phyloP scores from a whole-genome alignment of 2,113 vertebrate genomes.

The Cryptotis parvus region DNA sequence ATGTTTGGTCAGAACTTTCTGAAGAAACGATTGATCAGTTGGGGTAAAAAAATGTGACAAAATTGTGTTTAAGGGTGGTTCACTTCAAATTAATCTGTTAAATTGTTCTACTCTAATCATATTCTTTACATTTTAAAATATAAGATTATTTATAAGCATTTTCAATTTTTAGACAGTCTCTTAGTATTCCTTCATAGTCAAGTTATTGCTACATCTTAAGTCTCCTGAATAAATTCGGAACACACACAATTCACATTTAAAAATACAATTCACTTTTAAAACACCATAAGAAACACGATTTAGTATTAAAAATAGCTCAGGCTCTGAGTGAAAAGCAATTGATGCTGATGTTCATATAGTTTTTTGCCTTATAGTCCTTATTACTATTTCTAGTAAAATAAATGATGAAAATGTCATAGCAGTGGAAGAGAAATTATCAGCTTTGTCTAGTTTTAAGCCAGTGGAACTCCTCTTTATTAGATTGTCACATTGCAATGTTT shows the following conservation, averaged over 20 bases:
- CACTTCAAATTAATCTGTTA: slow-evolving; percentile 40
- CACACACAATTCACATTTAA: neutral
- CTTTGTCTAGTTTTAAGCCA: slow-evolving; percentile 23
- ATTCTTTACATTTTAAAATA: slow-evolving; percentile 19
- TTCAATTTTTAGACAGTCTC: slow-evolving; percentile 67
- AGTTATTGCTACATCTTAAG: slow-evolving; percentile 17
- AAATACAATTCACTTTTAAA: too few species aligned
- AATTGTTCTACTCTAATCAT: neutral
- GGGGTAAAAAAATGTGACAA: slow-evolving; percentile 45
- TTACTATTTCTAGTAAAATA: neutral
- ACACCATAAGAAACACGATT: too few species aligned
- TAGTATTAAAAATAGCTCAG: neutral
- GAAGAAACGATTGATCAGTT: slow-evolving; percentile 32
- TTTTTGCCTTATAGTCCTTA: neutral
- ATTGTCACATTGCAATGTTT: neutral
- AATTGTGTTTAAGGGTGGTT: slow-evolving; percentile 51
- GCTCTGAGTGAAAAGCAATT: neutral
- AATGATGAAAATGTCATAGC: neutral
- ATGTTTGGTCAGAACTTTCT: slow-evolving; percentile 27
- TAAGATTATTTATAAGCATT: slow-evolving; percentile 5
- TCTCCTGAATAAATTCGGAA: slow-evolving; percentile 59
- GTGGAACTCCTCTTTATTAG: slow-evolving; percentile 34
- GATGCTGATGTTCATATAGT: neutral
- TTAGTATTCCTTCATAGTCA: slow-evolving; percentile 11
- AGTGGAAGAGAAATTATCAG: neutral